Evolutionary conservation across 2,797 vertebrate genomes (phyloP).

Genomic region (Phalanger gymnotis): DNA sequence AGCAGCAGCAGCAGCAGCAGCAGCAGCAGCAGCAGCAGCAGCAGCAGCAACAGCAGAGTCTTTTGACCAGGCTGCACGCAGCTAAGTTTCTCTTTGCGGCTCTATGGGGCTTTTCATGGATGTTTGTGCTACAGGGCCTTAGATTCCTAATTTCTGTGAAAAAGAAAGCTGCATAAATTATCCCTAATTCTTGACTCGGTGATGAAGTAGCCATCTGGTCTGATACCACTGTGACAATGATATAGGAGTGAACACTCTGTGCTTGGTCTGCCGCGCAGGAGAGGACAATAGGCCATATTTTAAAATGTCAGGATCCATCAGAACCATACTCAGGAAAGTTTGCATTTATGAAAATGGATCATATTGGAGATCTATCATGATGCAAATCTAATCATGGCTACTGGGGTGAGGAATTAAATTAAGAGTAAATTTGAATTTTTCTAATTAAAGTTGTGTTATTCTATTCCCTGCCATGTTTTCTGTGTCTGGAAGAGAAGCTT

Average conservation of each 20-base stretch:
- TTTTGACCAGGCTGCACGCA: constrained; percentile 63
- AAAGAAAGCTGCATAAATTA: constrained; percentile 89
- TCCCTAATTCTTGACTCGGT: constrained; percentile 88
- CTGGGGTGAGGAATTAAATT: constrained; percentile 85
- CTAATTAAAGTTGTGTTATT: constrained; percentile 85
- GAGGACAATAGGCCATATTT: constrained; percentile 91
- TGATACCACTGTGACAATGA: constrained; percentile 88
- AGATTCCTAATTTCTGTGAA: constrained; percentile 90
- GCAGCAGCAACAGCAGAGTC: constrained; percentile 45
- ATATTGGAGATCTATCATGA: constrained; percentile 87
- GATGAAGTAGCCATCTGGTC: constrained; percentile 91
- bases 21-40: constrained; percentile 44
- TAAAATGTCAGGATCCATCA: constrained; percentile 90
- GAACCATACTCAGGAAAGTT: constrained; percentile 87
- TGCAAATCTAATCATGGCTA: constrained; percentile 85
- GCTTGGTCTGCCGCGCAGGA: constrained; percentile 88
- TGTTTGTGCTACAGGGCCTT: constrained; percentile 85
- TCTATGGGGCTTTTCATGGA: constrained; percentile 82
- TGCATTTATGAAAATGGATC: constrained; percentile 90
- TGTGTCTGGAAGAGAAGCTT: constrained; percentile 71
- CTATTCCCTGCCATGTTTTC: constrained; percentile 74
- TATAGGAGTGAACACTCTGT: constrained; percentile 85
- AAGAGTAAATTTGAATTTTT: constrained; percentile 85
- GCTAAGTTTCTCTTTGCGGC: constrained; percentile 56
- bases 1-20: constrained; percentile 14